Conservation (phyloP, 2,113 vertebrate genomes). For the Spilogale gracilis region DNA sequence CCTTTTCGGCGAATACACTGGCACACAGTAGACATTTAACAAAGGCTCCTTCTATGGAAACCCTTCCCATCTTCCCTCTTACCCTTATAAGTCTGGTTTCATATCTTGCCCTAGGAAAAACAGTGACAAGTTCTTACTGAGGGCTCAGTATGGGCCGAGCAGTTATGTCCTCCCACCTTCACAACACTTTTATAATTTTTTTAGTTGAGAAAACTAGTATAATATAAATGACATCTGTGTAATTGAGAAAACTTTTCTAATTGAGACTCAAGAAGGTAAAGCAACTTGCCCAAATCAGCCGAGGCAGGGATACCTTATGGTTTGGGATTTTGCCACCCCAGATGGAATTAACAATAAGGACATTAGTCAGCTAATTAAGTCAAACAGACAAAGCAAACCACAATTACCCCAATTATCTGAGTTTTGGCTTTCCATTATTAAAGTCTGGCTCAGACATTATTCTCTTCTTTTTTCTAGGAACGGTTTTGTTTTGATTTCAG, state of each 20-base stretch:
- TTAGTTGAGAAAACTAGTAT: constrained; percentile 13
- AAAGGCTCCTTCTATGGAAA: background rate
- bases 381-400: constrained; percentile 62
- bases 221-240: background rate
- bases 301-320: background rate
- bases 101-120: background rate
- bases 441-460: constrained; percentile 67
- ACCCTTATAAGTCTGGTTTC: background rate
- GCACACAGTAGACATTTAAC: background rate
- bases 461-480: constrained; percentile 64
- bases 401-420: constrained; percentile 65
- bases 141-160: background rate
- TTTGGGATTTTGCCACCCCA: background rate
- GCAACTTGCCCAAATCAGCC: background rate
- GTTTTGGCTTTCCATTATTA: constrained; percentile 51
- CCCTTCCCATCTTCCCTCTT: background rate
- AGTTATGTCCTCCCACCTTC: background rate
- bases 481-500: constrained; percentile 67
- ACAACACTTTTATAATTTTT: background rate
- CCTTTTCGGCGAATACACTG: background rate
- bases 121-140: background rate
- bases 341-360: constrained; percentile 55
- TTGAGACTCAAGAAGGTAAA: background rate
- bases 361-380: constrained; percentile 53
- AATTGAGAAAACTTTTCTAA: background rate